These are phyloP conservation scores for Dimorphilus gyrociliatus DNA, from an alignment of 2,888 invertebrate species.

Conservation along the genomic window DNA sequence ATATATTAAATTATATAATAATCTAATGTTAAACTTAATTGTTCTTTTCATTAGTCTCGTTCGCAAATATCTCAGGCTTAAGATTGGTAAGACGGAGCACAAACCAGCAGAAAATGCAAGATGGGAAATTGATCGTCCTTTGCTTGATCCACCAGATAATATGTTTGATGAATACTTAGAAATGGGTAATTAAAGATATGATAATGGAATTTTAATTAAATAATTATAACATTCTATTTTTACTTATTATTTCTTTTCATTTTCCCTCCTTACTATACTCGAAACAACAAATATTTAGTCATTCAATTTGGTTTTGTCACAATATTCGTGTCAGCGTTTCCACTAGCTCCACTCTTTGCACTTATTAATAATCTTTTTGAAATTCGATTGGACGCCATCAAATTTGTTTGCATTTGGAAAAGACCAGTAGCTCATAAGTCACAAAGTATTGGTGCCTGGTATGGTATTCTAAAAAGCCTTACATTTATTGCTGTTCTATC, in stretches of 20 bases:
- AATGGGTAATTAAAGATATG: conserved; percentile 20
- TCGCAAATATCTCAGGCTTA: too few species aligned
- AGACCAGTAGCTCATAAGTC: conserved; percentile 76
- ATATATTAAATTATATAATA: conserved; percentile 30
- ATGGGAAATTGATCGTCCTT: conserved; percentile 31
- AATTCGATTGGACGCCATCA: conserved; percentile 82
- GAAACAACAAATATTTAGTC: too few species aligned
- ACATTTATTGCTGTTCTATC: conserved; percentile 79
- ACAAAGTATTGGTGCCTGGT: conserved; percentile 81
- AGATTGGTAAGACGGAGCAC: too few species aligned
- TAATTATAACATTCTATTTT: neutral
- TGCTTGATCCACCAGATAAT: conserved; percentile 23
- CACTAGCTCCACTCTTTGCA: conserved; percentile 83
- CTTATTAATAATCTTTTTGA: conserved; percentile 84
- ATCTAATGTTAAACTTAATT: too few species aligned
- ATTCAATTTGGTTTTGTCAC: conserved; percentile 92
- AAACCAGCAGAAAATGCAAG: too few species aligned
- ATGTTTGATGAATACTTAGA: conserved; percentile 35
- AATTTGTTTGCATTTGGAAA: conserved; percentile 67
- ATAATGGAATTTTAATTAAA: neutral
- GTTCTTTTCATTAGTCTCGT: too few species aligned
- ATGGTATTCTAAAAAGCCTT: conserved; percentile 73
- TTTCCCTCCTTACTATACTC: too few species aligned
- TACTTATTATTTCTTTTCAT: neutral
- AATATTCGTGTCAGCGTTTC: conserved; percentile 92